Base-by-base conservation (phyloP, 2,113 vertebrate genomes). In the Willisornis vidua region DNA sequence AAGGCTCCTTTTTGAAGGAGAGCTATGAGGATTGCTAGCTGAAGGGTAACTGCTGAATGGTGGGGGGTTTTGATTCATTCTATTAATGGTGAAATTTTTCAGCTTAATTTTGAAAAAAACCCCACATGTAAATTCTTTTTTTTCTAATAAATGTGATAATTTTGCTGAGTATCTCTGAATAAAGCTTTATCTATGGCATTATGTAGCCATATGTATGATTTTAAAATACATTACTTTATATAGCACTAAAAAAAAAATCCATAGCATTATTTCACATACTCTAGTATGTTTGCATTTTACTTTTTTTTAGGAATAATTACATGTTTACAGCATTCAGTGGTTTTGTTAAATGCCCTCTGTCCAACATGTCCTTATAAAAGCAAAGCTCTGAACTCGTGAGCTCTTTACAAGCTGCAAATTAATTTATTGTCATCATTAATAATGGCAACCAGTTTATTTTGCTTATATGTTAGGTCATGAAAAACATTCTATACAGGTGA, bases 401-500 rank as follows among this genome's bases (percentile, higher is more conserved):
- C 63, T 78, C 19, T 77, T 96, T 78, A 81, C 12, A 8, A 93
- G 35, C 84, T 51, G 15, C 88, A 89, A 73, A 83, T 74, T 14
- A 93, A 90, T 85, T 35, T 68, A 26, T 49, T 13, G 13, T 76
- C 6, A 1, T 91, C 76, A 55, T 94, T 93, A 95, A 88, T 39
- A 79, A 70, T 29, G 79, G 24, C 71, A 95, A 65, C 24, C 24
- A 91, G 39, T 89, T 97, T 94, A 62, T 86, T 96, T 95, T 90
- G 61, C 15, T 94, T 86, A 25, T 59, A 12, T 70, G 17, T 48
- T 81, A 66, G 33, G 43, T 61, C 51, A 82, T 39, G 46, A 57
- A 71, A 93, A 83, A 18, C 28, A 88, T 39, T 46, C 70, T 94
- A 48, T 76, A 11, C 6, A 7, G 19, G 7, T 91, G 41, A 87